Evolutionary conservation across 2,113 vertebrate species (phyloP), one percentile per base, ranked within the genome.

Genomic region (Trogon surrucura): DNA sequence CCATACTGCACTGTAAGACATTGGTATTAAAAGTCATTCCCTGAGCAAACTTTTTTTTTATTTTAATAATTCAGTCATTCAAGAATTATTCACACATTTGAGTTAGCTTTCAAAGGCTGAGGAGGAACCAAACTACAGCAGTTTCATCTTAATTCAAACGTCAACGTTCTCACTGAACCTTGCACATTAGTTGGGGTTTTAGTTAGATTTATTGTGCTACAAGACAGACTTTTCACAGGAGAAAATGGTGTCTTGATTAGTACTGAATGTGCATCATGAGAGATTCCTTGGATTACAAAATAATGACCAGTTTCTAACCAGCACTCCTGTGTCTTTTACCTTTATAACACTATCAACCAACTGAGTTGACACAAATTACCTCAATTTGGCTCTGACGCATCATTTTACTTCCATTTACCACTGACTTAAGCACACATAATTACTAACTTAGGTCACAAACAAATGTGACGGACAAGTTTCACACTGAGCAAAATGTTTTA

Each of bases 381-480:
- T 94, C 93, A 82, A 94, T 97, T 91, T 82, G 80, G 93, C 91
- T 96, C 85, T 96, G 93, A 95, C 20, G 36, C 86, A 93, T 94
- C 95, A 91, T 92, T 95, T 97, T 97, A 92, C 93, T 97, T 96
- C 96, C 93, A 96, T 94, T 96, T 96, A 92, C 93, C 80, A 93
- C 73, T 89, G 95, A 94, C 92, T 96, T 97, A 97, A 94, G 92
- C 80, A 96, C 91, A 96, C 83, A 96, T 96, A 96, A 97, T 97
- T 95, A 96, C 93, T 92, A 96, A 94, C 96, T 95, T 93, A 96
- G 93, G 96, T 97, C 91, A 95, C 95, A 97, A 96, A 97, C 95
- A 97, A 97, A 96, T 92, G 96, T 96, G 95, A 96, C 0, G 86
- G 95, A 94, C 93, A 96, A 93, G 95, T 82, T 88, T 97, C 94